Conservation (phyloP, 64 coral and sea anemone species). For the Montipora capricornis region DNA sequence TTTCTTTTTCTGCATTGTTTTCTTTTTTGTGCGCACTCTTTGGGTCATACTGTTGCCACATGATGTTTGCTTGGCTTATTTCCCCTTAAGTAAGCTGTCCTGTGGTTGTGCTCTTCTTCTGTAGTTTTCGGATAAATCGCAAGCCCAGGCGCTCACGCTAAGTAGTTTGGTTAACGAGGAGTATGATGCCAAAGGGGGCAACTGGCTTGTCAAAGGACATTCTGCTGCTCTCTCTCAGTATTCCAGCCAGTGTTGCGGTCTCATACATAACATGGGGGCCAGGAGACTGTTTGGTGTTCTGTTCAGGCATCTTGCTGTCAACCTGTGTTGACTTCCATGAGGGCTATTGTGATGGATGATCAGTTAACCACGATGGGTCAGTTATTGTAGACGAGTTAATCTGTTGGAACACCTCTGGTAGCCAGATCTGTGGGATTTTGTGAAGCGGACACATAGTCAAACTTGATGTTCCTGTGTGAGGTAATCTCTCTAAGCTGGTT, state of each 20-base stretch:
- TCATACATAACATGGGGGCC: slow-evolving; percentile 2
- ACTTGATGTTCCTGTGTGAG: no score
- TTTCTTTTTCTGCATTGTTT: slow-evolving; percentile 7
- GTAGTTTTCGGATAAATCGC: slow-evolving; percentile 46
- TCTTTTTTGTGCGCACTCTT: not conserved
- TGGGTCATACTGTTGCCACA: not conserved
- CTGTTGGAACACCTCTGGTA: no score
- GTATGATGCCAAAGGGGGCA: slow-evolving; percentile 10
- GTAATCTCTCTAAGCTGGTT: no score
- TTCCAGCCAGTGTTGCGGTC: slow-evolving; percentile 15
- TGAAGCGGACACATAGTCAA: no score
- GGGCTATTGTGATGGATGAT: no score
- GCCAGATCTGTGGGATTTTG: no score
- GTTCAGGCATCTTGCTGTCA: no score
- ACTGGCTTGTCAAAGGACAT: slow-evolving; percentile 13
- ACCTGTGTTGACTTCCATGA: no score
- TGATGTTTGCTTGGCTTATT: not conserved
- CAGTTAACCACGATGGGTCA: no score
- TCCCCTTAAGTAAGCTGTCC: not conserved
- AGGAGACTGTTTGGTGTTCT: not conserved
- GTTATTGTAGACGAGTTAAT: no score
- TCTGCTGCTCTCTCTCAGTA: not conserved
- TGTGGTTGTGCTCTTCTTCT: not conserved
- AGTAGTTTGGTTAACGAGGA: slow-evolving; percentile 49
- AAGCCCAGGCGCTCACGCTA: slow-evolving; percentile 39